A percentile compares a stretch with the other conserved stretches of the same genome.
Evolutionary conservation across 1,140 invertebrate species (phyloP).

Genomic region (Halesus radiatus): DNA sequence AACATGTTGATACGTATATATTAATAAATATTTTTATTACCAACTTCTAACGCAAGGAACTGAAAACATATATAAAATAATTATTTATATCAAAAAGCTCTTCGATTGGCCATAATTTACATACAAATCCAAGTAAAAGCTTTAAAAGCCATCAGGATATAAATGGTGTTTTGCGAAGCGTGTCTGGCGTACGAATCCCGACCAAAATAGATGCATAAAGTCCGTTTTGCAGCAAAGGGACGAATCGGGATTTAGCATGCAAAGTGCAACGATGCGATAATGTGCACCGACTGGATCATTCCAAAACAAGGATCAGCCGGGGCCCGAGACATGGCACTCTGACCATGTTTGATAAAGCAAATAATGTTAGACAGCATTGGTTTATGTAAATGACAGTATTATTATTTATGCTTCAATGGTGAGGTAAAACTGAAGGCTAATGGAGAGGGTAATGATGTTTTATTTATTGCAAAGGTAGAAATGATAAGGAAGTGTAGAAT

Average conservation of each 20-base stretch:
- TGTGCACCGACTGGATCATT: not conserved
- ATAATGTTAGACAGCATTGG: too few relatives aligned
- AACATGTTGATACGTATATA: too few relatives aligned
- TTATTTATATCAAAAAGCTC: too few relatives aligned
- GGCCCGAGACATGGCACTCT: not conserved
- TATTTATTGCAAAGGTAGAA: too few relatives aligned
- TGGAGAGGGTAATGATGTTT: too few relatives aligned
- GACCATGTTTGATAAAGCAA: not conserved
- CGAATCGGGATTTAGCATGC: not conserved
- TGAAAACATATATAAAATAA: too few relatives aligned
- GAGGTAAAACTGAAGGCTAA: too few relatives aligned
- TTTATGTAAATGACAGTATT: too few relatives aligned
- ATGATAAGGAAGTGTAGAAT: too few relatives aligned
- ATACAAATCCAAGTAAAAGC: not conserved
- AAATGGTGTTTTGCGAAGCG: not conserved
- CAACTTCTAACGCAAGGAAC: too few relatives aligned
- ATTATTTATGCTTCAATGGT: too few relatives aligned
- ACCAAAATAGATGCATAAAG: not conserved
- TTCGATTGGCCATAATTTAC: not conserved
- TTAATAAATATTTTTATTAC: too few relatives aligned
- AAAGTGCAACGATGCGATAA: constrained; percentile 13
- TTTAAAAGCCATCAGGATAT: not conserved
- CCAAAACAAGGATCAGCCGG: constrained; percentile 1
- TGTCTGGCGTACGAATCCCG: not conserved
- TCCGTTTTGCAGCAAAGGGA: not conserved